These are phyloP conservation scores for Pseudocheirus occidentalis DNA, from an alignment of 2,797 vertebrate species.

Conservation along the genomic window DNA sequence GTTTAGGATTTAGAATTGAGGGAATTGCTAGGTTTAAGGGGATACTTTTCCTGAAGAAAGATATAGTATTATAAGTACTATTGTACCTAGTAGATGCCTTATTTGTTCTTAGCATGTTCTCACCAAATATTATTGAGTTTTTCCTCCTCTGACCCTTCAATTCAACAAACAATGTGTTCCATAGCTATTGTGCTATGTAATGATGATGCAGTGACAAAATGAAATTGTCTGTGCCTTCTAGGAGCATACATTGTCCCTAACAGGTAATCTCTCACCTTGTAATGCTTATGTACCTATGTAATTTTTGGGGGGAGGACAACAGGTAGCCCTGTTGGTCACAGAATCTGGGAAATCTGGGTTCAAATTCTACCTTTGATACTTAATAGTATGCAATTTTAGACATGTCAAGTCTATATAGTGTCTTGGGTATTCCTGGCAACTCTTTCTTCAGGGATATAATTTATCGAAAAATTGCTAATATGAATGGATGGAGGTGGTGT, in stretches of 20 bases:
- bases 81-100: neutral
- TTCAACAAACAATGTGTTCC: neutral
- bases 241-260: neutral
- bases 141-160: neutral
- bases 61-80: neutral
- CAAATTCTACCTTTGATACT: neutral
- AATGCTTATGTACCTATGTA: neutral
- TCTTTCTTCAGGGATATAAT: neutral
- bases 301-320: neutral
- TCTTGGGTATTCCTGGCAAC: neutral
- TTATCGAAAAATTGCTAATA: neutral
- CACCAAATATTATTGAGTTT: neutral
- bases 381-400: neutral
- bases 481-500: neutral
- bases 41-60: neutral
- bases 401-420: neutral
- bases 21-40: neutral
- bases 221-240: neutral
- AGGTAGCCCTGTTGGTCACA: neutral
- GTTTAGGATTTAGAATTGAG: neutral
- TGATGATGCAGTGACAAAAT: neutral
- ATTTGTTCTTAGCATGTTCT: neutral
- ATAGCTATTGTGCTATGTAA: neutral
- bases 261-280: neutral
- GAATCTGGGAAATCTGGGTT: neutral